A percentile compares a stretch with the other conserved stretches of the same genome.
phyloP scores from a whole-genome alignment of 2,888 invertebrate genomes.

The Metalampra italica region DNA sequence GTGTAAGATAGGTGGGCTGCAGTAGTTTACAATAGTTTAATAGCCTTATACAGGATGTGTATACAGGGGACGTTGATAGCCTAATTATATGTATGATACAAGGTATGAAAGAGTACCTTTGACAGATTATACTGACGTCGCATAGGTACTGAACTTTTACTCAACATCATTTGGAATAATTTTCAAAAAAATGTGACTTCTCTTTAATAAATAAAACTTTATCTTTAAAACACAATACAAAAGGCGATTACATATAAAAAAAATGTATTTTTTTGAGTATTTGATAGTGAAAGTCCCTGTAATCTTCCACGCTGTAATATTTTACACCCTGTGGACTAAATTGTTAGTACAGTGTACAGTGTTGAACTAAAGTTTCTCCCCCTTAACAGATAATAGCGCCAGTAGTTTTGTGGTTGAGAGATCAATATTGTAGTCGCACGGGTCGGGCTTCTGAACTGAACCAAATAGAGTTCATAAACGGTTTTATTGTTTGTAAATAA shows the following conservation, averaged over 20 bases:
- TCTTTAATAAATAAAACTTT: too few relatives aligned
- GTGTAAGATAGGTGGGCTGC: slow-evolving; percentile 4
- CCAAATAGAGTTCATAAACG: neutral
- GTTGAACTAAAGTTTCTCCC: slow-evolving; percentile 5
- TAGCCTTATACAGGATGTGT: slow-evolving; percentile 11
- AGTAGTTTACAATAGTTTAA: slow-evolving; percentile 19
- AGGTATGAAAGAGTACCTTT: too few relatives aligned
- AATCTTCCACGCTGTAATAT: too few relatives aligned
- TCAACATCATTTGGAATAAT: too few relatives aligned
- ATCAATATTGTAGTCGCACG: slow-evolving; percentile 3
- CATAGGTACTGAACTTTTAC: too few relatives aligned
- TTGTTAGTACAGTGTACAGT: neutral
- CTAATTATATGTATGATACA: too few relatives aligned
- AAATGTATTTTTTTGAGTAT: too few relatives aligned
- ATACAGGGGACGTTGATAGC: neutral
- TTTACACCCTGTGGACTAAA: neutral
- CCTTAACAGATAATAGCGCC: slow-evolving; percentile 9
- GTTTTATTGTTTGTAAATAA: neutral
- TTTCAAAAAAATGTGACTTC: too few relatives aligned
- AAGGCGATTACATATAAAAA: too few relatives aligned
- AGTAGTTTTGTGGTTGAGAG: slow-evolving; percentile 10
- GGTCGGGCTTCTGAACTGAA: neutral
- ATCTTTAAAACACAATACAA: too few relatives aligned
- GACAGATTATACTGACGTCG: too few relatives aligned
- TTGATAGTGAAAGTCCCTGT: too few relatives aligned